Base-by-base conservation (phyloP, 2,797 vertebrate species). In the Arctocebus calabarensis region DNA sequence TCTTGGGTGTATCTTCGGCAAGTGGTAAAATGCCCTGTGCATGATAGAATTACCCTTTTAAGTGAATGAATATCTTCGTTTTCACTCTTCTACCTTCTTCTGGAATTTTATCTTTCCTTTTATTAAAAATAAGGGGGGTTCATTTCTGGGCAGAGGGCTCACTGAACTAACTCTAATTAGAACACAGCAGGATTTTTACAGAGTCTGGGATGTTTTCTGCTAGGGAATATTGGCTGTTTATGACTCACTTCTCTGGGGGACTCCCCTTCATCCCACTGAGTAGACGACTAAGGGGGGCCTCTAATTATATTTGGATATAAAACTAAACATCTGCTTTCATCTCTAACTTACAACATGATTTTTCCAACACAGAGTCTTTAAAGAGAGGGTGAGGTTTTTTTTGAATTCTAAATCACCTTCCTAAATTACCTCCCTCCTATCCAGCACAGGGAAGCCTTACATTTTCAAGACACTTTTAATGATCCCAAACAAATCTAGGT, bases 81-180 rank as follows among this genome's bases (percentile, higher is more conserved):
- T 43, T 91, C 32, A 23, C 68, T 55, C 2, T 88, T 1, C 61
- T 37, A 61, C 17, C 7, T 37, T 79, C 55, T 25, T 90, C 57
- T 70, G 13, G 52, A 73, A 88, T 90, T 88, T 83, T 88, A 73
- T 59, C 11, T 73, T 87, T 57, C 17, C 61, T 88, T 84, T 94
- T 93, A 93, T 93, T 91, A 77, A 77, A 94, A 94, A 94, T 16
- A 27, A 75, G 29, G 6, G 12, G 22, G 82, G 20, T 9, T 81
- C 61, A 68, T 71, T 81, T 84, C 11, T 52, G 73, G 52, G 40
- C 12, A 83, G 22, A 88, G 79, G 29, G 1, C 17, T 93, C 29
- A 62, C 83, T 77, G 88, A 73, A n/a, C 62, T 40, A 90, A 55
- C 57, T 75, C 34, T 94, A 96, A 88, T 94, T 92, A 93, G 78